These are phyloP conservation scores for Trilocha varians DNA, from an alignment of 2,888 invertebrate genomes.

Conservation along the genomic window DNA sequence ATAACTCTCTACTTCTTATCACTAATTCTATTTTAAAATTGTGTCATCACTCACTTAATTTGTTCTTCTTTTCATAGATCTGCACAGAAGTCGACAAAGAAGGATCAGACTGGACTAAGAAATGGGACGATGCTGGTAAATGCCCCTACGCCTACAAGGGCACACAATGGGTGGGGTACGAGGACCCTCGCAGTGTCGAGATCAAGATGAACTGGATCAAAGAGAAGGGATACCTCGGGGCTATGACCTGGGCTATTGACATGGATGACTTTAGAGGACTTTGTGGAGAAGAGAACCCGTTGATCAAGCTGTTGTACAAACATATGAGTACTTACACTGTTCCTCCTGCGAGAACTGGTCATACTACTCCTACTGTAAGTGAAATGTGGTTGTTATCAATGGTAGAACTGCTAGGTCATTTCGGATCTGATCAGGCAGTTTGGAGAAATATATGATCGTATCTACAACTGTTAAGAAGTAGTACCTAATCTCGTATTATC, in stretches of 20 bases:
- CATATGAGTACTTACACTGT: slow-evolving; percentile 81
- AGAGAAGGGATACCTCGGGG: slow-evolving; percentile 83
- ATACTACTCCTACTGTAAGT: slow-evolving; percentile 79
- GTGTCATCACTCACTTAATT: too few species aligned
- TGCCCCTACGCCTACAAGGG: slow-evolving; percentile 91
- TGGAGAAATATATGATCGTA: too few species aligned
- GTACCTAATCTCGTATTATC: too few species aligned
- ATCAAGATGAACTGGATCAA: slow-evolving; percentile 94
- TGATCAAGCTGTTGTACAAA: slow-evolving; percentile 81
- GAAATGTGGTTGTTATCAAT: slow-evolving; percentile 4
- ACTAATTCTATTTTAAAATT: too few species aligned
- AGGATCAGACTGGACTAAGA: slow-evolving; percentile 83
- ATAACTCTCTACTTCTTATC: too few species aligned
- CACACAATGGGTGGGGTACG: slow-evolving; percentile 94
- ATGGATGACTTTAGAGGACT: slow-evolving; percentile 92
- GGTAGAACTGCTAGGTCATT: too few species aligned
- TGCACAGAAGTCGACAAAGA: slow-evolving; percentile 82
- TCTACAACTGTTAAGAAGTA: too few species aligned
- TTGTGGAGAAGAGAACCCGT: slow-evolving; percentile 83
- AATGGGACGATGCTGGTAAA: slow-evolving; percentile 87
- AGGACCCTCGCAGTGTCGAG: slow-evolving; percentile 84
- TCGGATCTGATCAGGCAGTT: too few species aligned
- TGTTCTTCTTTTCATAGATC: slow-evolving; percentile 68
- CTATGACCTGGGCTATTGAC: slow-evolving; percentile 94
- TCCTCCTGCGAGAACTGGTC: slow-evolving; percentile 75